Evolutionary conservation across 2,797 vertebrate species (phyloP).

Genomic region (Miichthys miiuy): DNA sequence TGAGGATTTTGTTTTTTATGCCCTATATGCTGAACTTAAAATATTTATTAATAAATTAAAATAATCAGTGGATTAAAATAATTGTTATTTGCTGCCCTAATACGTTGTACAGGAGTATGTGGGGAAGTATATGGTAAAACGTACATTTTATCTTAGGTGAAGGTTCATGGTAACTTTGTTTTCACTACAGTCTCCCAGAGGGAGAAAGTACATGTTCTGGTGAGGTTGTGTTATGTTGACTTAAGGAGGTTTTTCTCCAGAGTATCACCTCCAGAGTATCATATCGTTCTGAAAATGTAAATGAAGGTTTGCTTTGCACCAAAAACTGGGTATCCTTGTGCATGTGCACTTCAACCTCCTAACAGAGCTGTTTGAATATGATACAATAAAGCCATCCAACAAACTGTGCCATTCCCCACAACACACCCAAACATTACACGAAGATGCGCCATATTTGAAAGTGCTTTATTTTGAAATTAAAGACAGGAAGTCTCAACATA

Average conservation of each 20-base stretch:
- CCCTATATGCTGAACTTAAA: not conserved
- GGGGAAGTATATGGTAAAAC: no score
- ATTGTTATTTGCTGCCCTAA: no score
- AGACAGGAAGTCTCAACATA: slow-evolving; percentile 11
- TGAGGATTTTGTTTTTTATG: not conserved
- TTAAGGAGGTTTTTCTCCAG: not conserved
- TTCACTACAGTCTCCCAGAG: not conserved
- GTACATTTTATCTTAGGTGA: no score
- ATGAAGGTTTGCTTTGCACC: no score
- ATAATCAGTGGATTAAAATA: no score
- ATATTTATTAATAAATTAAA: not conserved
- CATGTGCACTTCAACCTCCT: no score
- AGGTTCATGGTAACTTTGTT: not conserved
- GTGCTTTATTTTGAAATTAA: slow-evolving; percentile 63
- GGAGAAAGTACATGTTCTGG: not conserved
- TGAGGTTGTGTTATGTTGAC: not conserved
- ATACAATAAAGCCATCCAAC: not conserved
- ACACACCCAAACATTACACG: not conserved
- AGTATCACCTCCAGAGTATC: not conserved
- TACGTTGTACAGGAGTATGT: no score
- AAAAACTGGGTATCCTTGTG: not conserved
- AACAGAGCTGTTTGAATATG: not conserved
- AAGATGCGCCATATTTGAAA: not conserved
- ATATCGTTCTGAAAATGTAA: no score
- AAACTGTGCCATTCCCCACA: not conserved